These are phyloP conservation scores for Lingula anatina DNA, from an alignment of 2,888 invertebrate species.

Conservation along the genomic window DNA sequence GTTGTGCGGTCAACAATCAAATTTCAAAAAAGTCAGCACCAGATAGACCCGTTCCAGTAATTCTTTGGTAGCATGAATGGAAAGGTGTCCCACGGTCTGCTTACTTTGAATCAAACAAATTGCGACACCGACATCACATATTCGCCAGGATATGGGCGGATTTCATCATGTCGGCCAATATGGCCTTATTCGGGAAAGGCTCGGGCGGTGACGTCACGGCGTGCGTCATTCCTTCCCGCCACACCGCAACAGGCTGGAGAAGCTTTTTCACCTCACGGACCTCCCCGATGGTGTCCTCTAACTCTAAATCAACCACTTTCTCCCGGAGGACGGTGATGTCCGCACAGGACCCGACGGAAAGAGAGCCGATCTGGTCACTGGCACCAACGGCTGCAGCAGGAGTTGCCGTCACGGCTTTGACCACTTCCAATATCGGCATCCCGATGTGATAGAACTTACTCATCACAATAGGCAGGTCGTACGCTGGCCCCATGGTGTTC, in stretches of 20 bases:
- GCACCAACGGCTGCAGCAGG: conserved; percentile 27
- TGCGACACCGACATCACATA: too few relatives aligned
- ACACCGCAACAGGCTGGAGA: conserved; percentile 31
- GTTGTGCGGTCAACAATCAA: too few relatives aligned
- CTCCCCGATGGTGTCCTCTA: conserved; percentile 33
- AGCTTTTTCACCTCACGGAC: conserved; percentile 16
- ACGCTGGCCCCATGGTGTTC: conserved; percentile 30
- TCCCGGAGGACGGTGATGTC: conserved; percentile 34
- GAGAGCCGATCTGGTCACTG: conserved; percentile 15
- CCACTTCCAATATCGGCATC: conserved; percentile 32
- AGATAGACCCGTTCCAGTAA: too few relatives aligned
- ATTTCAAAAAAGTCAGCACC: too few relatives aligned
- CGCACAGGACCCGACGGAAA: conserved; percentile 23
- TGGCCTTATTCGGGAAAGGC: too few relatives aligned
- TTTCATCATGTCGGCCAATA: too few relatives aligned
- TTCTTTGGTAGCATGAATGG: too few relatives aligned
- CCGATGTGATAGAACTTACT: conserved; percentile 35
- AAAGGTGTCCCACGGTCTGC: too few relatives aligned
- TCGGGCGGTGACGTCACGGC: conserved; percentile 14
- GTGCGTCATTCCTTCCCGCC: conserved; percentile 19
- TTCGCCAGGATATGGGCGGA: too few relatives aligned
- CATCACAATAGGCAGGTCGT: conserved; percentile 37
- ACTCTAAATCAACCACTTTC: conserved; percentile 17
- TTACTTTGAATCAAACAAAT: too few relatives aligned
- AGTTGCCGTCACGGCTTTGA: conserved; percentile 27